Conservation (phyloP, 2,888 invertebrate genomes). For the Ornithoptera priamus region DNA sequence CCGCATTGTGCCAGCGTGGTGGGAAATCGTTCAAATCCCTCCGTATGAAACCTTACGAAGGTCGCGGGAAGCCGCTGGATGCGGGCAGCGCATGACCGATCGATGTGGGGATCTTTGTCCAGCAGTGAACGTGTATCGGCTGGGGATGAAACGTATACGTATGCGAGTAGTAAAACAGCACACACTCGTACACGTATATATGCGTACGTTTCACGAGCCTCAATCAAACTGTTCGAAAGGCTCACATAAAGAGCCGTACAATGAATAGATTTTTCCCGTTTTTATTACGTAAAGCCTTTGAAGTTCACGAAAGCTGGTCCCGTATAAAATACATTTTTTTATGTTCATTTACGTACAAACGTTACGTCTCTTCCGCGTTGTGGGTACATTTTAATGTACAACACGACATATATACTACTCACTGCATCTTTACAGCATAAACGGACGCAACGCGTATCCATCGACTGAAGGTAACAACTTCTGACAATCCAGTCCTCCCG, state of each 20-base stretch:
- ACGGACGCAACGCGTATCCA: neutral
- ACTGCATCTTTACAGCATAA: neutral
- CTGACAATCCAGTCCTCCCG: no score
- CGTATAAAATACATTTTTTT: constrained; percentile 2
- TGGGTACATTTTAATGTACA: neutral
- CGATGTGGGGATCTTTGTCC: no score
- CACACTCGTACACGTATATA: neutral
- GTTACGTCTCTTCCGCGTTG: neutral
- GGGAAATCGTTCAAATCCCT: no score
- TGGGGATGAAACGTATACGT: no score
- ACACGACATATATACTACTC: neutral
- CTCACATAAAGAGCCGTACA: constrained; percentile 5
- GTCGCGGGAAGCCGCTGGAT: no score
- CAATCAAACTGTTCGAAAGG: constrained; percentile 18
- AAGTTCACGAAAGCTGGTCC: constrained; percentile 7
- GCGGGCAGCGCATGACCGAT: no score
- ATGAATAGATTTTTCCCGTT: constrained; percentile 18
- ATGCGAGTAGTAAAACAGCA: neutral
- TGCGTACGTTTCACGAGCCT: constrained; percentile 1
- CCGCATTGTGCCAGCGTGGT: no score
- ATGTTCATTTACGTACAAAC: neutral
- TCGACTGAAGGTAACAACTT: neutral
- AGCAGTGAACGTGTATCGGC: no score
- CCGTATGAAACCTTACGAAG: no score
- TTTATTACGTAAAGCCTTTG: constrained; percentile 20